These are phyloP conservation scores for Caenorhabditis sp. DNA, from an alignment of 2,888 invertebrate genomes.

Conservation along the genomic window DNA sequence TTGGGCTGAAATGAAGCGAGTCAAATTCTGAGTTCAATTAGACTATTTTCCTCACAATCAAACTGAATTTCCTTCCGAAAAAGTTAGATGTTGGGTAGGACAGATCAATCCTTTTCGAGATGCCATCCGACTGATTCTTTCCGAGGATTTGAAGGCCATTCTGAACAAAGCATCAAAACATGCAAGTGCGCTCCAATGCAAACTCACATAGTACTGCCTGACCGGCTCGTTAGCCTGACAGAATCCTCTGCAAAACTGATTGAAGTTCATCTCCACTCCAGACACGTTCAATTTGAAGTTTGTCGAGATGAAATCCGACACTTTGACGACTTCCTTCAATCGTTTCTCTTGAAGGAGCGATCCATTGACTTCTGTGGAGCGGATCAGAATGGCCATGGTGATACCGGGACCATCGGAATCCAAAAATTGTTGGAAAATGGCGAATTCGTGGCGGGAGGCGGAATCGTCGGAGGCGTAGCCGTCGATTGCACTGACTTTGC, in stretches of 20 bases:
- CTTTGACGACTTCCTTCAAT: constrained; percentile 57
- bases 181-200: not conserved
- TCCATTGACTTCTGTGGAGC: constrained; percentile 63
- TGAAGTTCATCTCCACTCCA: constrained; percentile 63
- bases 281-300: constrained; percentile 59
- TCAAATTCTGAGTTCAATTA: constrained; percentile 4
- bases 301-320: constrained; percentile 57
- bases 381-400: constrained; percentile 66
- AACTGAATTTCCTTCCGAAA: constrained; percentile 61
- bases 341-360: constrained; percentile 42
- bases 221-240: constrained; percentile 79
- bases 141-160: constrained; percentile 74
- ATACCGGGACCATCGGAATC: constrained; percentile 73
- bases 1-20: constrained; percentile 53
- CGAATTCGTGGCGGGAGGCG: constrained; percentile 59
- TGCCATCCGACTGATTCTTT: constrained; percentile 50
- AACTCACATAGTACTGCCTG: constrained; percentile 65
- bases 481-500: constrained; percentile 66
- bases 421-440: constrained; percentile 68
- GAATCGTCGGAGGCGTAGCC: constrained; percentile 65
- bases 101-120: constrained; percentile 62
- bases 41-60: constrained; percentile 49
- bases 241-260: constrained; percentile 76
- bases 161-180: constrained; percentile 55
- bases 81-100: constrained; percentile 65